Conservation (phyloP, 1,140 invertebrate genomes). For the Trachymyrmex cornetzi region DNA sequence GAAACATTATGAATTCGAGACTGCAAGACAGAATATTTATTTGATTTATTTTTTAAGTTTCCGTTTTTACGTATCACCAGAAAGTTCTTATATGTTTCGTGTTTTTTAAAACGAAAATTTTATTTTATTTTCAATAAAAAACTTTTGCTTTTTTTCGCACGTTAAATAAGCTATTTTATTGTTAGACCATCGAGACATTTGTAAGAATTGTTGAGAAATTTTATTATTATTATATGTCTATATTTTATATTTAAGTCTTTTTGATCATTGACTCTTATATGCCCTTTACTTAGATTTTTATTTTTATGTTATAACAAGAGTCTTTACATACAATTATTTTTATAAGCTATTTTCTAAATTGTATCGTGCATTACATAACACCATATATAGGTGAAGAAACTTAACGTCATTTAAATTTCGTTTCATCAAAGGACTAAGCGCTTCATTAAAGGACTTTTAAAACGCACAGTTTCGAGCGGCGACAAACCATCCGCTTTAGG, state of each 20-base stretch:
- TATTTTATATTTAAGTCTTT: no score
- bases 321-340: no score
- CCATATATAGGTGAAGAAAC: background rate
- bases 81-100: background rate
- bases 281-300: no score
- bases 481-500: slow-evolving; percentile 75
- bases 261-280: no score
- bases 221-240: no score
- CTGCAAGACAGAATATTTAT: background rate
- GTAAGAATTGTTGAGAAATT: no score
- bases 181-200: no score
- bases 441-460: slow-evolving; percentile 28
- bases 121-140: background rate
- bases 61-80: background rate
- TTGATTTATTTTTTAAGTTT: background rate
- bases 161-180: background rate
- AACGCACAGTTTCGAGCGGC: background rate
- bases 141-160: background rate
- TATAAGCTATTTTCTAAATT: slow-evolving; percentile 2
- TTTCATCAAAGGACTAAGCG: background rate
- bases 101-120: background rate
- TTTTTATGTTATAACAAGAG: no score
- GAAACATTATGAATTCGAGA: slow-evolving; percentile 21
- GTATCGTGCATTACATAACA: background rate
- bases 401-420: background rate